Conservation (phyloP, 2,797 vertebrate species). For the Phalanger gymnotis region DNA sequence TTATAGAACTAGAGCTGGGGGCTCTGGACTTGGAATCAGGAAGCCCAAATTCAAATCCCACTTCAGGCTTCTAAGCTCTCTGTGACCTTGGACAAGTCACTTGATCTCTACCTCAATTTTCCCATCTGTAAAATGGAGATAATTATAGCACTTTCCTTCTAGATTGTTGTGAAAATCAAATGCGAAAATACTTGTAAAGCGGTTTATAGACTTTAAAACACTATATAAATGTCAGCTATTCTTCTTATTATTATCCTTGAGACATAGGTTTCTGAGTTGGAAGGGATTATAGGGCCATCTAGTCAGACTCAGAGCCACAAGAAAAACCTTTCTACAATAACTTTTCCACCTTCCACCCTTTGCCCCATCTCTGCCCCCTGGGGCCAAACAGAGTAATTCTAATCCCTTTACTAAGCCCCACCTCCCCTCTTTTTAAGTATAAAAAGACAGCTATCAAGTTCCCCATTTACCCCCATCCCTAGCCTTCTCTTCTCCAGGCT, state of each 20-base stretch:
- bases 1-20: background rate
- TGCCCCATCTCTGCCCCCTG: too few species aligned
- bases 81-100: conserved; percentile 28
- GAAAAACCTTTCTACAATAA: too few species aligned
- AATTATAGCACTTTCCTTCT: background rate
- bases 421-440: too few species aligned
- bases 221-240: background rate
- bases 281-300: too few species aligned
- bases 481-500: too few species aligned
- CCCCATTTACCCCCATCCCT: too few species aligned
- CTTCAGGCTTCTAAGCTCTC: conserved; percentile 15
- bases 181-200: background rate
- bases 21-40: background rate
- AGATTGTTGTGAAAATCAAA: background rate
- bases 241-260: background rate
- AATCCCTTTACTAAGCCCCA: too few species aligned
- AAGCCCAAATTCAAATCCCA: conserved; percentile 40
- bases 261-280: too few species aligned
- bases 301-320: too few species aligned
- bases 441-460: too few species aligned
- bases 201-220: conserved; percentile 24
- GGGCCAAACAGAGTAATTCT: too few species aligned
- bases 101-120: conserved; percentile 18
- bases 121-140: conserved; percentile 23
- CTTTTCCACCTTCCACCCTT: too few species aligned